Percentiles rank a stretch among this genome's conserved stretches.
Conservation (phyloP, 2,113 vertebrate species). For the Tylochromis polylepis region DNA sequence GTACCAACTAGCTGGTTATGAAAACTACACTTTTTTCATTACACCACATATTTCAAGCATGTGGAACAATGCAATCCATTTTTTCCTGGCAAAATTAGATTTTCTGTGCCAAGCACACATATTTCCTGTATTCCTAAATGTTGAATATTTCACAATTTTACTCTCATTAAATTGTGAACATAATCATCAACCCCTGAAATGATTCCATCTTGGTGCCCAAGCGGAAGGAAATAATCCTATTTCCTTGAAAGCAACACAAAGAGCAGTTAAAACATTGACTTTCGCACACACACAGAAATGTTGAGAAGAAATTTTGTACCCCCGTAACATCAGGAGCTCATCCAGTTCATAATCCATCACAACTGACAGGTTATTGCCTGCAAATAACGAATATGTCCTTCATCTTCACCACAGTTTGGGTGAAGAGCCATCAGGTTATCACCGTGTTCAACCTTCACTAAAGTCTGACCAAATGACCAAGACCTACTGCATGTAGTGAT, state of each 20-base stretch:
- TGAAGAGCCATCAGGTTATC: background rate
- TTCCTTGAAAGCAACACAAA: accelerated
- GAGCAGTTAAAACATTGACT: background rate
- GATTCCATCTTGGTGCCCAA: background rate
- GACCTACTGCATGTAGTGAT: background rate
- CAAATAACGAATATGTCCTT: background rate
- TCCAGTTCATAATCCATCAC: background rate
- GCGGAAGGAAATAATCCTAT: background rate
- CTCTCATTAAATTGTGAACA: background rate
- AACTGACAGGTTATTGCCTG: background rate
- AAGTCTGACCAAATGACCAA: background rate
- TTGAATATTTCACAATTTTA: background rate
- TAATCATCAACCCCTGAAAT: background rate
- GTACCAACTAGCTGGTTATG: background rate
- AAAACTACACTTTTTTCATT: background rate
- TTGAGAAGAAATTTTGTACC: background rate
- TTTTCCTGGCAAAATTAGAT: background rate
- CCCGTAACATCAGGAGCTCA: background rate
- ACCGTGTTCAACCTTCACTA: background rate
- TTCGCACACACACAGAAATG: background rate
- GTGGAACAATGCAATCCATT: background rate
- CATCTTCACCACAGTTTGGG: background rate
- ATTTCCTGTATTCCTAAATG: background rate
- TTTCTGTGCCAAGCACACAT: background rate
- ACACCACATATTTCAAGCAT: background rate